phyloP scores from a whole-genome alignment of 1,140 invertebrate genomes.

The Cataglyphis hispanica region DNA sequence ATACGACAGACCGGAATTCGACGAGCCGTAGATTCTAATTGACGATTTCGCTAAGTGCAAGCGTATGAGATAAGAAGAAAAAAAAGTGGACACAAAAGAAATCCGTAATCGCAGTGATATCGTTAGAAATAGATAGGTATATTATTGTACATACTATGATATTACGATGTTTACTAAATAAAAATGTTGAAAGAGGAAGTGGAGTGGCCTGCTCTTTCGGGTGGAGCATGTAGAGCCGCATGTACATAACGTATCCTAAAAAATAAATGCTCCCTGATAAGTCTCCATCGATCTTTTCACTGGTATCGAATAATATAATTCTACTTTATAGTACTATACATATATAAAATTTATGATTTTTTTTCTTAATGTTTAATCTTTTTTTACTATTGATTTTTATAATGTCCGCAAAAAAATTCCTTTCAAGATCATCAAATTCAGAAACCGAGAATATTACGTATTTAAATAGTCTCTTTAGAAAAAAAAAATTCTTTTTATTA shows the following conservation, averaged over 20 bases:
- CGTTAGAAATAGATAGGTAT: slow-evolving; percentile 81
- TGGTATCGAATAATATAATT: neutral
- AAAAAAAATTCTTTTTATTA: neutral
- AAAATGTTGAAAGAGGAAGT: slow-evolving; percentile 74
- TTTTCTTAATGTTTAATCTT: neutral
- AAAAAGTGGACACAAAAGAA: slow-evolving; percentile 46
- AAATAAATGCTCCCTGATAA: slow-evolving; percentile 59
- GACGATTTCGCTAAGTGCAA: slow-evolving; percentile 60
- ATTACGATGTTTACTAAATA: slow-evolving; percentile 83
- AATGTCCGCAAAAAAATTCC: neutral
- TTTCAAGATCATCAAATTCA: neutral
- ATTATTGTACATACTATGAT: slow-evolving; percentile 81
- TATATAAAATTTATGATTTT: neutral
- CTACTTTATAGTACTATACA: neutral
- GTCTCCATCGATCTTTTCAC: slow-evolving; percentile 34
- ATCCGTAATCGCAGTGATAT: slow-evolving; percentile 79
- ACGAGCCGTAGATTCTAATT: slow-evolving; percentile 62
- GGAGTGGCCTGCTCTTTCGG: slow-evolving; percentile 43
- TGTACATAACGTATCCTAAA: slow-evolving; percentile 60
- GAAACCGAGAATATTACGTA: neutral
- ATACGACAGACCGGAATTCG: slow-evolving; percentile 42
- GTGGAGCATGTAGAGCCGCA: slow-evolving; percentile 52
- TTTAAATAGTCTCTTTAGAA: neutral
- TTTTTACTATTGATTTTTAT: slow-evolving; percentile 5
- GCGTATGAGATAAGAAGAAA: slow-evolving; percentile 32